These are phyloP conservation scores for Myotis vivesi DNA, from an alignment of 2,797 vertebrate genomes.

Conservation along the genomic window DNA sequence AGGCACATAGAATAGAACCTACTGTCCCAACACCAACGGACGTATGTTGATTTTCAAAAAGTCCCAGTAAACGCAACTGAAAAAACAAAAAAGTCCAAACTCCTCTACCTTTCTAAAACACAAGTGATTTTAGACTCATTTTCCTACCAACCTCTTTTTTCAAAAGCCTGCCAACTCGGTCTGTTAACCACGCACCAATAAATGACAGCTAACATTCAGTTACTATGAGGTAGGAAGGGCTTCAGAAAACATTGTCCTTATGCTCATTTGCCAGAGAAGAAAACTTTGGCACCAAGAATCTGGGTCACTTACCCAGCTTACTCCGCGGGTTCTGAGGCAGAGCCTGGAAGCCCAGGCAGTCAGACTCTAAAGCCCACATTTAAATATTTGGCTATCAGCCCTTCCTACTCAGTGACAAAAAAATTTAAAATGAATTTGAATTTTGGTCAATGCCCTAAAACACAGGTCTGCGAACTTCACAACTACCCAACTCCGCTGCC, in stretches of 20 bases:
- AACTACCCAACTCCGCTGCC: background rate
- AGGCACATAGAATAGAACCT: background rate
- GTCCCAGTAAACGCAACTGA: background rate
- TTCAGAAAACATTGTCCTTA: background rate
- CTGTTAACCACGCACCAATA: background rate
- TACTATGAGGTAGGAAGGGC: background rate
- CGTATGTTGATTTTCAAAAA: slow-evolving; percentile 13
- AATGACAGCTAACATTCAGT: background rate
- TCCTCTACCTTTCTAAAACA: slow-evolving; percentile 26
- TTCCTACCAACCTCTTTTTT: background rate
- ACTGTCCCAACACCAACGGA: background rate
- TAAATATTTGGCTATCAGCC: background rate
- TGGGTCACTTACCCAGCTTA: background rate
- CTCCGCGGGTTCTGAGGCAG: background rate
- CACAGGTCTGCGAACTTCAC: background rate
- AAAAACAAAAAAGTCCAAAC: background rate
- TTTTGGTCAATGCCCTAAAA: background rate
- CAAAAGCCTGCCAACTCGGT: background rate
- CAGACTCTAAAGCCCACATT: background rate
- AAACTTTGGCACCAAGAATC: background rate
- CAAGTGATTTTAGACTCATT: background rate
- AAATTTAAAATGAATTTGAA: background rate
- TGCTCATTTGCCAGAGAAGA: background rate
- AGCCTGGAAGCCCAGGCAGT: background rate
- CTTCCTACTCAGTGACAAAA: background rate